Conservation (phyloP, 2,113 vertebrate genomes). For the Thamnaconus septentrionalis region DNA sequence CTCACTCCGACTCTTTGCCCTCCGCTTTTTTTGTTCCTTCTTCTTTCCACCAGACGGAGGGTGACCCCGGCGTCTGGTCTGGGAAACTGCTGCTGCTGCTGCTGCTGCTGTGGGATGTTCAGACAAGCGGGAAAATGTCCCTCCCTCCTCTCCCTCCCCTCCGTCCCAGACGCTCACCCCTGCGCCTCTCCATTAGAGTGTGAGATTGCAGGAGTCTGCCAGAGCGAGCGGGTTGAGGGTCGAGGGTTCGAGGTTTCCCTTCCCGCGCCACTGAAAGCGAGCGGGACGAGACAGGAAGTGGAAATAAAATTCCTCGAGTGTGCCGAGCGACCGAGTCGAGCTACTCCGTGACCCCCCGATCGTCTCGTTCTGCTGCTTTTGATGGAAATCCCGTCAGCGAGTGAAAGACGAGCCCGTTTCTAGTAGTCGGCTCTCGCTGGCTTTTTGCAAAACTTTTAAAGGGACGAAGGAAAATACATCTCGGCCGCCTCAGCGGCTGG, state of each 20-base stretch:
- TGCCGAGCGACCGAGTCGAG: conserved; percentile 1
- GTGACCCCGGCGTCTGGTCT: conserved; percentile 46
- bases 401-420: not conserved
- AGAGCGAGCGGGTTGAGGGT: conserved; percentile 8
- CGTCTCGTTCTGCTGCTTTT: not conserved
- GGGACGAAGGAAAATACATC: no score
- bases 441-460: no score
- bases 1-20: conserved; percentile 4
- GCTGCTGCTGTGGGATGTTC: conserved; percentile 35
- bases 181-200: conserved; percentile 67
- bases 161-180: conserved; percentile 51
- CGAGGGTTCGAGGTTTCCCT: conserved; percentile 7
- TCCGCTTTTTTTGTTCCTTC: not conserved
- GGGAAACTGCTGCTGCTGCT: conserved; percentile 16
- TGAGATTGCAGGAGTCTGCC: conserved; percentile 57
- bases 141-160: conserved; percentile 23
- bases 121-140: conserved; percentile 59
- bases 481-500: no score
- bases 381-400: not conserved
- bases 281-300: no score
- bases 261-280: not conserved
- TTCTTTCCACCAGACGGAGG: conserved; percentile 13
- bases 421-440: not conserved
- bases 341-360: conserved; percentile 8
- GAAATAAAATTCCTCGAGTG: not conserved